phyloP scores from a whole-genome alignment of 2,797 vertebrate species.

The Malurus splendens region DNA sequence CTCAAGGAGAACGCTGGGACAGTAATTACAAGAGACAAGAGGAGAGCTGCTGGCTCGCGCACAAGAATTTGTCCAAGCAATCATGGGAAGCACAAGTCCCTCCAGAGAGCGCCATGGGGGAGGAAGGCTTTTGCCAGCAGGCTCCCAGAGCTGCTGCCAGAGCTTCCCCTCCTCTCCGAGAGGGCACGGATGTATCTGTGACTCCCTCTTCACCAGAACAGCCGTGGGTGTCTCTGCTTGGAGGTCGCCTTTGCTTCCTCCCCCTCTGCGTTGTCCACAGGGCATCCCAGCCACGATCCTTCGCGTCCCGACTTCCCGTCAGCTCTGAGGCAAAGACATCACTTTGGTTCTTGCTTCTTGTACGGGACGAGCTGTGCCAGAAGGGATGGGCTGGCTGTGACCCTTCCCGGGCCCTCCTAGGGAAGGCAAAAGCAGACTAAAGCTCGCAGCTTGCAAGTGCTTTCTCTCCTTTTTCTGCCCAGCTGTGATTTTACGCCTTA shows the following conservation, averaged over 20 bases:
- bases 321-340: not conserved
- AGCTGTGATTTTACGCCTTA: not conserved
- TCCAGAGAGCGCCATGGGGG: not conserved
- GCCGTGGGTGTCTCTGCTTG: not conserved
- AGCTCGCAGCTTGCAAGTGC: not conserved
- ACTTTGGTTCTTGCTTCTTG: not conserved
- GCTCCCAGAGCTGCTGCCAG: not conserved
- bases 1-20: slow-evolving; percentile 32
- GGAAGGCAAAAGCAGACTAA: not conserved
- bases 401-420: not conserved
- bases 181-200: not conserved
- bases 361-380: not conserved
- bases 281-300: not conserved
- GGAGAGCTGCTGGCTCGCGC: slow-evolving; percentile 6
- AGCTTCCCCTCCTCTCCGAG: not conserved
- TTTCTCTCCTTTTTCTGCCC: not conserved
- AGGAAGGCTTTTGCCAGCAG: not conserved
- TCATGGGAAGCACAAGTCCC: not conserved
- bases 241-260: not conserved
- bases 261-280: not conserved
- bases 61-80: slow-evolving; percentile 19
- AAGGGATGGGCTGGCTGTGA: not conserved
- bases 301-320: not conserved
- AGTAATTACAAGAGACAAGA: slow-evolving; percentile 49
- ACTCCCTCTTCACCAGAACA: not conserved